A percentile compares a stretch with the other conserved stretches of the same genome.
These are phyloP conservation scores for Semnornis frantzii DNA, from an alignment of 2,113 vertebrate genomes.

Conservation along the genomic window DNA sequence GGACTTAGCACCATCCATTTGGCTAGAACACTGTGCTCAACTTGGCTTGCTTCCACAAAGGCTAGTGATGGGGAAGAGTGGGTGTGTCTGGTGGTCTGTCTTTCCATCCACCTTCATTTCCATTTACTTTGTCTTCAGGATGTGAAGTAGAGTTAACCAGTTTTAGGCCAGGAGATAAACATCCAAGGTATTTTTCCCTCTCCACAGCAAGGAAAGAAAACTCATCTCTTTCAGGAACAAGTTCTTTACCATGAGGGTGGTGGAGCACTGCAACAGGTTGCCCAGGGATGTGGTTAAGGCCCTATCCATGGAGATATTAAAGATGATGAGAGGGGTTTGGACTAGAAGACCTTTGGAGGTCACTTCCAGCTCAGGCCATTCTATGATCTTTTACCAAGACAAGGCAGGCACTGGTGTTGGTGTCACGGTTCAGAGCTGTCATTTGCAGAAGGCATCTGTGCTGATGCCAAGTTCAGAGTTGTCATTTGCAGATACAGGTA, in stretches of 20 bases:
- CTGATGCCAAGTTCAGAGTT: background rate
- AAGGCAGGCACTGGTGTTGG: background rate
- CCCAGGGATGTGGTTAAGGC: no score
- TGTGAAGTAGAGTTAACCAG: background rate
- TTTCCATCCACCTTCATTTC: background rate
- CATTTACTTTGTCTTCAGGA: background rate
- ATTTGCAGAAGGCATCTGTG: background rate
- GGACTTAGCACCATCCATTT: background rate
- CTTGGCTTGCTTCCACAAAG: background rate
- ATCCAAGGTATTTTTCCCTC: background rate
- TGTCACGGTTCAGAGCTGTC: background rate
- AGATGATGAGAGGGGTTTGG: no score
- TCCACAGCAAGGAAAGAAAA: background rate
- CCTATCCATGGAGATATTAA: no score
- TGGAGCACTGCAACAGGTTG: no score
- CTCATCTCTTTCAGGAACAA: no score
- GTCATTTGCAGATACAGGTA: background rate
- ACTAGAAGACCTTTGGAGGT: no score
- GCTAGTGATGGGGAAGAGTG: background rate
- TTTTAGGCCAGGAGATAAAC: background rate
- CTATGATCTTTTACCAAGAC: background rate
- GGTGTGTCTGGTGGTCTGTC: background rate
- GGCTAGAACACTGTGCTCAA: background rate
- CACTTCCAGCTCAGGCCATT: no score
- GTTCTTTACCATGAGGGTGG: no score